These are phyloP conservation scores for Pheosia gnoma DNA, from an alignment of 2,888 invertebrate genomes.

Conservation along the genomic window DNA sequence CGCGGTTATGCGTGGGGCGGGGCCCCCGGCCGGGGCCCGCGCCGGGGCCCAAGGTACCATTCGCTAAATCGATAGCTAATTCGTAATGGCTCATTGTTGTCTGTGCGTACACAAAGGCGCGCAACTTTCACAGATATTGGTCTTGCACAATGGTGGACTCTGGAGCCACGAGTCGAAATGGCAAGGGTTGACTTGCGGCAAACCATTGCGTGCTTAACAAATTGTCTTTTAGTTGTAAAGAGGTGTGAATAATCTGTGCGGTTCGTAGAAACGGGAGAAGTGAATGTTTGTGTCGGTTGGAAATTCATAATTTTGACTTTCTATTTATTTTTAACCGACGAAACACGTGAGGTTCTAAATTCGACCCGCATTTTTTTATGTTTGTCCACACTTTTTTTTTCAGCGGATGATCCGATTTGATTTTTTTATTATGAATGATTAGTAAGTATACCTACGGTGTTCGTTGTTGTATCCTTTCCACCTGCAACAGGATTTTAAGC, in stretches of 20 bases:
- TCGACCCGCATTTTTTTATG: too few species aligned
- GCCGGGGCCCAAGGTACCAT: conserved; percentile 63
- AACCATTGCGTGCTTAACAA: conserved; percentile 12
- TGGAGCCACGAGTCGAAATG: conserved; percentile 38
- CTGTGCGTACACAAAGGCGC: conserved; percentile 73
- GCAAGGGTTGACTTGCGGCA: conserved; percentile 37
- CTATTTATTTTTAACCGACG: neutral
- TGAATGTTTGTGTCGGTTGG: neutral
- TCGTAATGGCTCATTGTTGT: conserved; percentile 80
- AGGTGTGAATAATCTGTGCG: conserved; percentile 12
- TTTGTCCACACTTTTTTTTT: too few species aligned
- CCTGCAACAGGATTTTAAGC: too few species aligned
- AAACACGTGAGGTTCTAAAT: neutral
- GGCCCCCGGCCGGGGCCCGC: conserved; percentile 50
- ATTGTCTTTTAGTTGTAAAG: conserved; percentile 25
- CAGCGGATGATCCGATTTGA: too few species aligned
- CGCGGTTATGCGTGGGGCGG: conserved; percentile 46
- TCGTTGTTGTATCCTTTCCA: too few species aligned
- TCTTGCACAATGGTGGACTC: conserved; percentile 62
- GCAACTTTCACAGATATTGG: conserved; percentile 74
- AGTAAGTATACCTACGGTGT: too few species aligned
- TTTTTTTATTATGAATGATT: too few species aligned
- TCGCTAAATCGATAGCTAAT: conserved; percentile 80
- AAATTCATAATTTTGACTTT: neutral
- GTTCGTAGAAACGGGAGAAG: conserved; percentile 7